Evolutionary conservation across 2,888 invertebrate species (phyloP), one percentile per base, ranked within the genome.

Genomic region (Drosophila sordidula): DNA sequence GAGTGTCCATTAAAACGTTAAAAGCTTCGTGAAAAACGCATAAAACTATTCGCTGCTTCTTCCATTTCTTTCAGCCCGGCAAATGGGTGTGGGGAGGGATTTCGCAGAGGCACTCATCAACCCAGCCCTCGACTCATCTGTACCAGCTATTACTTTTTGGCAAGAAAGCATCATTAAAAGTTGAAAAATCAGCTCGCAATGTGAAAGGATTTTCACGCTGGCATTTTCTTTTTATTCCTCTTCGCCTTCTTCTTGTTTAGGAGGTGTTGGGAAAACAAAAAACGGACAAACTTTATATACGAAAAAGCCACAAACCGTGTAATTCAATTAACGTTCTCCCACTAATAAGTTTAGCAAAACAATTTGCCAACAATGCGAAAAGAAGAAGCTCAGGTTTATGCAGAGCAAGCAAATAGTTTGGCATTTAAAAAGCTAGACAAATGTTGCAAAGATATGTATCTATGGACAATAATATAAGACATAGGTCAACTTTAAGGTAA

Each of bases 1-100:
- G 78, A 63, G 63, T 78, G 76, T 78, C 87, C 87, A 83, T 83
- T 83, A 87, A 83, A 87, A 87, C 86, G 86, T 82, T 87, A 83
- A 83, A 87, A 83, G 83, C 88, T 87, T 85, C 83, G 87, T 79
- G 88, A 87, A 77, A 77, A 83, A 77, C 83, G 79, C 87, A 84
- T 86, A 81, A 81, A 81, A 81, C 81, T 75, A 86, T 86, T 81
- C 67, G 61, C 56, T 39, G 39, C 36, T 49, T 39, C 45, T 71
- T 54, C 36, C 6, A 51, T 18, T 51, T 51, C 8, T 32, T 14
- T 38, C 8, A n/a, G 16, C 11, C 8, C 16, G 16, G 32, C 11
- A 0, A 12, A 29, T 38, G 16, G 47, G 4, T 29, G 29, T 29
- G 9, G 0, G 26, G 29, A 1, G 29, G 9, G 29, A 0, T 3